Evolutionary conservation across 2,797 vertebrate genomes (phyloP).

Genomic region (Takifugu rubripes): DNA sequence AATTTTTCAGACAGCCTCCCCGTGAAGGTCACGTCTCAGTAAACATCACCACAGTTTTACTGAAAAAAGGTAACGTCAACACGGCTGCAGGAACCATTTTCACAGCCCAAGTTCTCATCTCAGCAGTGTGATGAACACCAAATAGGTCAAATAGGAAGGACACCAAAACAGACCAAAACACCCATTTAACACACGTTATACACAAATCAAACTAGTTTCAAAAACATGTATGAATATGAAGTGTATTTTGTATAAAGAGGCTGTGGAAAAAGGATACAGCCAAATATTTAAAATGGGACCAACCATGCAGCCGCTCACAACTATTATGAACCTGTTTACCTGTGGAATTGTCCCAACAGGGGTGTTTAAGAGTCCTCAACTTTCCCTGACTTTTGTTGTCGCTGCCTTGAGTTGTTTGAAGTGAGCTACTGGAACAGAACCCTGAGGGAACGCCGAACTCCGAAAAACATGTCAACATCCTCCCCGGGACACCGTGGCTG

Average conservation of each 20-base stretch:
- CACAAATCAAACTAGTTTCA: too few relatives aligned
- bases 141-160: too few relatives aligned
- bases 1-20: slow-evolving; percentile 34
- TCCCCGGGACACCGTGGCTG: too few relatives aligned
- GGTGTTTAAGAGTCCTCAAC: neutral
- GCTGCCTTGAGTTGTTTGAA: neutral
- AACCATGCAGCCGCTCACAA: neutral
- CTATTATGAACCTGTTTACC: neutral
- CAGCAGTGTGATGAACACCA: neutral
- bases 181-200: too few relatives aligned
- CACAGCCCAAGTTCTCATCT: neutral
- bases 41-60: too few relatives aligned
- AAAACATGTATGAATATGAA: too few relatives aligned
- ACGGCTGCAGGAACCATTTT: neutral
- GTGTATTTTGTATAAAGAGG: too few relatives aligned
- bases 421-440: neutral
- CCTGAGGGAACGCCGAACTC: slow-evolving; percentile 68
- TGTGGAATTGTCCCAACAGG: neutral
- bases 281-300: too few relatives aligned
- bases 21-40: slow-evolving; percentile 21
- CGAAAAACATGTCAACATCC: slow-evolving; percentile 20
- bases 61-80: neutral
- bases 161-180: too few relatives aligned
- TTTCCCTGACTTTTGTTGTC: neutral
- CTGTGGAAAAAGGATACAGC: too few relatives aligned